Evolutionary conservation across 2,113 vertebrate species (phyloP), one percentile per base, ranked within the genome.

Genomic region (Rhea americana): DNA sequence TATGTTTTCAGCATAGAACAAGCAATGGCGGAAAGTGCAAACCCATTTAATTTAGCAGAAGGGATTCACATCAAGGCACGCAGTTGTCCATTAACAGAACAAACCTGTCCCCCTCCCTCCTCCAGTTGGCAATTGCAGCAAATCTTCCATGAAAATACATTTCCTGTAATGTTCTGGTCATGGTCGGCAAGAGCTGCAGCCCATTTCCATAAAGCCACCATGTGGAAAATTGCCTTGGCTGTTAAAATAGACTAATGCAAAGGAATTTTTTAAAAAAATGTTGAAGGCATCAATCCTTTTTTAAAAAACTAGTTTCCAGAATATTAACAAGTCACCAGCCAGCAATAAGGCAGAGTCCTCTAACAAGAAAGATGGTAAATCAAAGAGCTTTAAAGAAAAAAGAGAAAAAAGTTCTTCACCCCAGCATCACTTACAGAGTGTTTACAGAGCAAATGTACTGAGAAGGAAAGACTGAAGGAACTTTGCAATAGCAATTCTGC

Each of bases 61-160:
- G 81, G 91, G 96, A 96, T 94, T 93, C 96, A 92, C 90, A 96
- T 87, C 97, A 97, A 95, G 97, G 97, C 96, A 97, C 94, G 91
- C 97, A 97, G 98, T 98, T 98, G 98, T 98, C 98, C 98, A 98
- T 99, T 98, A 98, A 98, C 97, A 97, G 97, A 97, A 95, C 98
- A 97, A 97, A 94, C 91, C 80, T 86, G 85, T 45, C 76, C 92
- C 90, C 93, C 91, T 82, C 91, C 93, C 90, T 87, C 96, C 97
- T 97, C 97, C 97, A 98, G 98, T 98, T 98, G 97, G 98, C 98
- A 98, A 98, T 98, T 98, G 98, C 97, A 97, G 98, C 98, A 98
- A 98, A 98, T 98, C 98, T 98, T 98, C 98, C 98, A 98, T 98
- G 98, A 98, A 99, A 99, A 99, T 98, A 98, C 98, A 98, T 98